phyloP scores from a whole-genome alignment of 2,113 vertebrate species.

The Aythya baeri region DNA sequence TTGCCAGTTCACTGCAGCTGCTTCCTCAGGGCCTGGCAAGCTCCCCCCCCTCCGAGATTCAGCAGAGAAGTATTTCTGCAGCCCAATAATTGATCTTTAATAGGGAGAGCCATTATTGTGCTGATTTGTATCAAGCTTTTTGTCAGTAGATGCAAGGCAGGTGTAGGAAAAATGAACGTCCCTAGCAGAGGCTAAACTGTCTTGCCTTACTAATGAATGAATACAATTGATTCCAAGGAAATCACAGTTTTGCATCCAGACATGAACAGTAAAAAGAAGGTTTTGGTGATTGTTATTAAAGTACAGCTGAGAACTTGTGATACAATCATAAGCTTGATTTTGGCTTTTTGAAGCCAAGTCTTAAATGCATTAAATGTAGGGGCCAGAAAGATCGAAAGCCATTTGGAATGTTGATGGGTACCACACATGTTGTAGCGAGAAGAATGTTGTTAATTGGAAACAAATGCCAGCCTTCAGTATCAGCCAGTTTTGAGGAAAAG shows the following conservation, averaged over 20 bases:
- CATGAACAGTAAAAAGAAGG: not conserved
- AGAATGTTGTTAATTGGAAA: constrained; percentile 5
- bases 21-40: not conserved
- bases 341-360: not conserved
- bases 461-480: not conserved
- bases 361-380: not conserved
- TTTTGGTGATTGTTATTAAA: not conserved
- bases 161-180: not conserved
- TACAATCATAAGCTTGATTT: not conserved
- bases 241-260: not conserved
- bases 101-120: not conserved
- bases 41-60: not conserved
- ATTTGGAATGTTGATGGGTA: not conserved
- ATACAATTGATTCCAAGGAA: not conserved
- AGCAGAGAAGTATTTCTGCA: not conserved
- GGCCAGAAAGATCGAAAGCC: not conserved
- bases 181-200: too few relatives aligned
- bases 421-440: not conserved
- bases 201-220: not conserved
- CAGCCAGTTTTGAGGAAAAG: not conserved
- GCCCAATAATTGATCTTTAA: not conserved
- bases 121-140: not conserved
- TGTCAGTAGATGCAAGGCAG: not conserved
- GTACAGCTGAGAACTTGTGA: not conserved
- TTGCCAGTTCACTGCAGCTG: not conserved